Evolutionary conservation across 2,888 invertebrate species (phyloP), one percentile per base, ranked within the genome.

Genomic region (Drosophila lutescens): DNA sequence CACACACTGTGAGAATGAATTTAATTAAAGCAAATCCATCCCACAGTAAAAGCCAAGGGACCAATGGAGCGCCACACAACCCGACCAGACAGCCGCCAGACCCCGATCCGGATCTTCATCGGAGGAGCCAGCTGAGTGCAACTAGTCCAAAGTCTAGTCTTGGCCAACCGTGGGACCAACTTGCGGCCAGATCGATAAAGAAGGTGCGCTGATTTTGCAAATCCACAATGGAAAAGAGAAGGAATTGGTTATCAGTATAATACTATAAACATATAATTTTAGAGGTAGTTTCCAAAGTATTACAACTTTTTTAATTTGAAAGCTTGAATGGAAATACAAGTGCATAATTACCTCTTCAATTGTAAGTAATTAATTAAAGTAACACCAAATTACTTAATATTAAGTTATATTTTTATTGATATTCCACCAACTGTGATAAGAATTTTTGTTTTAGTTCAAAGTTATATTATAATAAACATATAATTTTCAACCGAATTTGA

Each of bases 1-100:
- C 86, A 86, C 89, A 89, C 80, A 85, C 87, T 88, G 88, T 87
- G 88, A 86, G 88, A 89, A 89, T 84, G 78, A 78, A 82, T 88
- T 86, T 86, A 86, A 89, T 86, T 89, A 86, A 89, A 75, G 86
- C 68, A 82, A 74, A 76, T 72, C 69, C 80, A 73, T 69, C 53
- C 53, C 34, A 41, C 54, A 38, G 46, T 23, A 23, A 57, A 17
- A 49, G 20, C 32, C 50, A 34, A 40, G 69, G 76, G 85, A 86
- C 85, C 85, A 87, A 88, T 88, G 89, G 89, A 87, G 78, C 82
- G 85, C 77, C 84, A 79, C 46, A 58, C 58, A 46, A 62, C 44
- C n/a, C 12, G 34, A 47, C 68, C 69, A 67, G 66, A 68, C 66
- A 67, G 47, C 47, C 40, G 41, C 69, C 69, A 68, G 66, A 68